Evolutionary conservation across 2,888 invertebrate species (phyloP), one percentile per base, ranked within the genome.

Genomic region (Cecidostiba fungosa): DNA sequence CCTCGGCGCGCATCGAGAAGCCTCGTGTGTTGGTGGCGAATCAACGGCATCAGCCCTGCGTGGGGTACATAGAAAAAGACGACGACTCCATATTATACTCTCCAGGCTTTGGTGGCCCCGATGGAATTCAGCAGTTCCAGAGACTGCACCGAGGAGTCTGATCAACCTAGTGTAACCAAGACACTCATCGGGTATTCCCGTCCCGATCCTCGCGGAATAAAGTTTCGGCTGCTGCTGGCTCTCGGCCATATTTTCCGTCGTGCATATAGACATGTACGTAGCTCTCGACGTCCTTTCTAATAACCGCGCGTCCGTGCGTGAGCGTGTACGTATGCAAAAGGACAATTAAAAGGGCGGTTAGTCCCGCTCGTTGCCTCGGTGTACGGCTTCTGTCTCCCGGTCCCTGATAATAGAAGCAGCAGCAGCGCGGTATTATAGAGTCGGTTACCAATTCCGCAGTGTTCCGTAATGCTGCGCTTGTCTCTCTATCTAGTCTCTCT

Each of bases 401-500:
- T 23, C 29, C 39, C 80, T 36, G 80, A 85, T 85, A 85, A 85
- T 80, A 59, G 85, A 85, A 81, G 77, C 80, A 85, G 85, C 32
- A 66, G 29, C 43, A 14, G 59, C 19, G 72, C 66, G 14, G 43
- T 72, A 77, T 78, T 72, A 73, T 77, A 77, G 84, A 73, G 77
- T 80, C 85, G 36, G 76, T 76, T 85, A 72, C 85, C 85, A 85
- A 85, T 85, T 85, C 84, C 70, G 59, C 72, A 32, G 70, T 36
- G 81, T 82, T 77, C 59, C 59, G 77, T 77, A 77, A 82, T 82
- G 70, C 59, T 6, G 76, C 62, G 76, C 59, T 70, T 80, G 76
- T 80, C 82, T 85, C 85, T 79, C 70, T 82, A 74, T 82, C 74
- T 72, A 73, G 47, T 59, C 76, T 23, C 10, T 23, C 59, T 32